These are phyloP conservation scores for Eclectus roratus DNA, from an alignment of 2,113 vertebrate species.

Conservation along the genomic window DNA sequence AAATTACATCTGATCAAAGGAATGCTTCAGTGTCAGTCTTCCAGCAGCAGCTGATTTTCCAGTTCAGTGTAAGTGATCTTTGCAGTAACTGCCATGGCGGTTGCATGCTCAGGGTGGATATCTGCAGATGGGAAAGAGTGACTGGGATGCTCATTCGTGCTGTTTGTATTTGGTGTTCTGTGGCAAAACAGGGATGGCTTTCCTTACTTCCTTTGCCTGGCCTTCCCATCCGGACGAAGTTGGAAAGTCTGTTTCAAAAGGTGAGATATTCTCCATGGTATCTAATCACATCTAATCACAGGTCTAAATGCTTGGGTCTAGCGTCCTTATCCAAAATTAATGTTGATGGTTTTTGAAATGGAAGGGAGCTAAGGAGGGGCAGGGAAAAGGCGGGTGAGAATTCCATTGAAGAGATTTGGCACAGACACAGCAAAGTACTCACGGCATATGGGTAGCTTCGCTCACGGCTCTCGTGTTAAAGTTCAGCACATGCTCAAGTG, in stretches of 20 bases:
- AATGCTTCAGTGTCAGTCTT: neutral
- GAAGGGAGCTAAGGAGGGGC: neutral
- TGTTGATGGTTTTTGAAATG: accelerated
- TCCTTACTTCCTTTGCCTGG: accelerated
- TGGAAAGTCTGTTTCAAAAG: neutral
- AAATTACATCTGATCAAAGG: neutral
- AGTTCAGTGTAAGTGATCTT: neutral
- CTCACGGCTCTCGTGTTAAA: neutral
- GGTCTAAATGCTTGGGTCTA: neutral
- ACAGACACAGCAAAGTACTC: neutral
- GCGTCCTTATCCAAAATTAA: neutral
- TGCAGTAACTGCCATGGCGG: neutral
- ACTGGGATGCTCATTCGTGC: neutral
- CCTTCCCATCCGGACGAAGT: neutral
- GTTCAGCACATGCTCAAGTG: neutral
- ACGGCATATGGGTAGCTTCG: neutral
- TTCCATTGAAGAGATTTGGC: neutral
- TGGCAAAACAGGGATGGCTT: neutral
- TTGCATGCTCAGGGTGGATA: neutral
- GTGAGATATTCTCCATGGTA: neutral
- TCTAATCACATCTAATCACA: neutral
- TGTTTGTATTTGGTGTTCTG: accelerated
- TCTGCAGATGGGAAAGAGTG: neutral
- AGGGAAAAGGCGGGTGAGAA: neutral
- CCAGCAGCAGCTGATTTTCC: neutral